phyloP scores from a whole-genome alignment of 2,113 vertebrate genomes.

The Ranitomeya variabilis region DNA sequence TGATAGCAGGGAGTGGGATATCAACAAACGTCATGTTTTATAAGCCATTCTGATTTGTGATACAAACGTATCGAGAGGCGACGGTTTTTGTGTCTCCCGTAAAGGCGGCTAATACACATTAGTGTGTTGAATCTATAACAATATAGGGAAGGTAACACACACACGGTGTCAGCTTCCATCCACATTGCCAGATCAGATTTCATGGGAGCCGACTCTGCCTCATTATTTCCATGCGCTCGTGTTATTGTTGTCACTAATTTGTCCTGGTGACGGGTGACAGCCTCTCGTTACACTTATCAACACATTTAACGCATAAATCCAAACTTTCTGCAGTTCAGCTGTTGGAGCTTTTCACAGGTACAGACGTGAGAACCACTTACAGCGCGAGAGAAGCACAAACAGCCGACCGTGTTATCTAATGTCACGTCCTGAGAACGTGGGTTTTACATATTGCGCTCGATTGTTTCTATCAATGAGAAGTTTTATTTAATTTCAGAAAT shows the following conservation, averaged over 20 bases:
- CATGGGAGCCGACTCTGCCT: conserved; percentile 35
- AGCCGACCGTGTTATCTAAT: background rate
- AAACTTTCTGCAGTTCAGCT: conserved; percentile 31
- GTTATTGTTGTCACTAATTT: conserved; percentile 39
- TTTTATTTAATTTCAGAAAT: too few species aligned
- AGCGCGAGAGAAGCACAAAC: background rate
- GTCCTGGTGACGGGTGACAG: conserved; percentile 23
- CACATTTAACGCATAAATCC: conserved; percentile 33
- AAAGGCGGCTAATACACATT: background rate
- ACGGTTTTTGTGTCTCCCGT: background rate
- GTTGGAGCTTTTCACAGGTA: conserved; percentile 37
- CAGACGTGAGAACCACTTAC: background rate
- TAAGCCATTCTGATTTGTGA: too few species aligned
- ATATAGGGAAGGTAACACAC: background rate
- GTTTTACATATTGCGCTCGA: too few species aligned
- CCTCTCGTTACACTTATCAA: conserved; percentile 30
- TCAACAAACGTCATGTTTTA: too few species aligned
- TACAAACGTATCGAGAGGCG: background rate
- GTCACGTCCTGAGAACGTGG: background rate
- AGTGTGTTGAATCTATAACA: conserved; percentile 28
- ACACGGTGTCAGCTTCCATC: conserved; percentile 26
- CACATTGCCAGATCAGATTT: conserved; percentile 16
- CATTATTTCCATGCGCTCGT: conserved; percentile 21
- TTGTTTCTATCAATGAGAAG: too few species aligned
- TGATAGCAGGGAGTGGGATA: too few species aligned